Conservation (phyloP, 1,140 invertebrate genomes). For the Aphidius ervi region DNA sequence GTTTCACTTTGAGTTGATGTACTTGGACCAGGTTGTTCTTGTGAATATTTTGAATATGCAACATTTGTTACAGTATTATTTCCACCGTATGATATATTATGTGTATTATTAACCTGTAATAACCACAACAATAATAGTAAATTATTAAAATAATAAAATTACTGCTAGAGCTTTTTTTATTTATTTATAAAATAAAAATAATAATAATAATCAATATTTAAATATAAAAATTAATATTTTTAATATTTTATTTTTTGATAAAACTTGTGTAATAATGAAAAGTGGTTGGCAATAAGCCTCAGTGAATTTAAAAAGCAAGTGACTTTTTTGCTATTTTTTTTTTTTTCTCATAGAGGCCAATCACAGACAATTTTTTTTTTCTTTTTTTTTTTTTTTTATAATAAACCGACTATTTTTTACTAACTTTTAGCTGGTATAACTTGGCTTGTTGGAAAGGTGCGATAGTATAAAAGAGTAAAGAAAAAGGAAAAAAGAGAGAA, state of each 20-base stretch:
- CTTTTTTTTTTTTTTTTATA: neutral
- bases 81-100: slow-evolving; percentile 64
- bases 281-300: slow-evolving; percentile 13
- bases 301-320: slow-evolving; percentile 5
- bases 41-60: slow-evolving; percentile 56
- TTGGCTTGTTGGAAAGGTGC: no score
- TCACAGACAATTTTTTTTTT: slow-evolving; percentile 8
- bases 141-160: no score
- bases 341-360: neutral
- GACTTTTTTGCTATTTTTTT: neutral
- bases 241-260: neutral
- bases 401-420: no score
- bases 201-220: no score
- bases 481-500: neutral
- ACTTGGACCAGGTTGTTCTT: slow-evolving; percentile 25
- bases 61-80: slow-evolving; percentile 59
- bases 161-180: no score
- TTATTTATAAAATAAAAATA: no score
- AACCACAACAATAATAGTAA: no score
- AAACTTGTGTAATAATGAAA: slow-evolving; percentile 11
- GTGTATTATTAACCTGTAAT: slow-evolving; percentile 62
- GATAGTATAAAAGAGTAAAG: neutral
- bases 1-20: slow-evolving; percentile 20
- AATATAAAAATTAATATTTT: neutral
- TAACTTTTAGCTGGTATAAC: no score